Base-by-base conservation (phyloP, 2,888 invertebrate genomes). In the Calephelis perditalis region DNA sequence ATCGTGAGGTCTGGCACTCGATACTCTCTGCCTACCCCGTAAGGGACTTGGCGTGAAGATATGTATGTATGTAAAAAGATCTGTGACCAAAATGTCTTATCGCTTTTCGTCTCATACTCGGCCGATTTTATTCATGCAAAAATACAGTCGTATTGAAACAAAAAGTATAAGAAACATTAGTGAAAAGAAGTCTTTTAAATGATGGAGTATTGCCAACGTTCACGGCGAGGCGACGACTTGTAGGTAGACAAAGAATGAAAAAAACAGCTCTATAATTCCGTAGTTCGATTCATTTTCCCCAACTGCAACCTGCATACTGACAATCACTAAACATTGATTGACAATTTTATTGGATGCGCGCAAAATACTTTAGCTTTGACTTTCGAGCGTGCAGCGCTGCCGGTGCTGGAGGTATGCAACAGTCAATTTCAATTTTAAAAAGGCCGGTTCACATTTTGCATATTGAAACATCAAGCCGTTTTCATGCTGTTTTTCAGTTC, bases 291-390 rank as follows among this genome's bases (percentile, higher is more conserved):
- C 10, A 45, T 45, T 45, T 10, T 45, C 45, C 45, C 9, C 45
- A 45, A 45, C 45, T 45, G n/a, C 45, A 45, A 45, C 45, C 45
- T 45, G 45, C 45, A 45, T 45, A 45, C 45, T 45, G 45, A 45
- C 45, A 45, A 45, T 45, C 45, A 45, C 45, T 45, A 45, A 45
- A 45, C 45, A n/a, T 45, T 45, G 45, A 45, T 45, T 45, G 45
- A 45, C 45, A 45, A 45, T 45, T 45, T 45, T 45, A 45, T 45
- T 45, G 45, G 45, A 45, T 45, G 45, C 45, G 45, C 45, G 45
- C 45, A 45, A 45, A 45, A 45, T 45, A 45, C 45, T 45, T 45
- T 45, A n/a, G 45, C 45, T 45, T 45, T 45, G 45, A 45, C 45
- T 45, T 45, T 45, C 9, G 45, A 45, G 45, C 45, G 11, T 10